These are phyloP conservation scores for Goniozus legneri DNA, from an alignment of 1,140 invertebrate species.

Conservation along the genomic window DNA sequence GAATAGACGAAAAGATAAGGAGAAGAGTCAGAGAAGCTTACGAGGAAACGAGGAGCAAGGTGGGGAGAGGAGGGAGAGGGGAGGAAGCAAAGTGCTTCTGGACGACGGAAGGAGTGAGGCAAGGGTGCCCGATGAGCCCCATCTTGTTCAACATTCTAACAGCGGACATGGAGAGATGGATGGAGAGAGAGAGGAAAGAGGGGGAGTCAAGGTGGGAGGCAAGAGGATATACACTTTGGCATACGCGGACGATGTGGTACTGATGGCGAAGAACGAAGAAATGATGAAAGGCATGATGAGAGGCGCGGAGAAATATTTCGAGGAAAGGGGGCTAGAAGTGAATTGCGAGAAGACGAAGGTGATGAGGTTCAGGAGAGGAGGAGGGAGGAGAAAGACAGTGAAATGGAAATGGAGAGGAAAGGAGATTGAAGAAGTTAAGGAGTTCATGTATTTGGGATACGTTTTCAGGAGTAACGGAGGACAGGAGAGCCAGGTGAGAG, in stretches of 20 bases:
- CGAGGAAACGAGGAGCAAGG: not conserved
- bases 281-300: not conserved
- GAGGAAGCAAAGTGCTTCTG: not conserved
- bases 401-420: not conserved
- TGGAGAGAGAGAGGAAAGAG: not conserved
- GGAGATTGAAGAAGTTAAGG: not conserved
- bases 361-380: not conserved
- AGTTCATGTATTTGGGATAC: not conserved
- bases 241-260: constrained; percentile 1
- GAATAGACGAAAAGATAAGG: not conserved
- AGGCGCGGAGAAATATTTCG: not conserved
- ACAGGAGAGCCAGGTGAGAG: not conserved
- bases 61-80: not conserved
- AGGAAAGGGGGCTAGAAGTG: not conserved
- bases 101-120: not conserved
- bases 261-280: not conserved
- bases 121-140: not conserved
- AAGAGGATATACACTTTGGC: not conserved
- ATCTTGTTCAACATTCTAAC: not conserved
- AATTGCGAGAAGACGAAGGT: not conserved
- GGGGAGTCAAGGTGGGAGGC: not conserved
- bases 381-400: not conserved
- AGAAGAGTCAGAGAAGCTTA: not conserved
- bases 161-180: not conserved
- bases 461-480: not conserved